Evolutionary conservation across 2,888 invertebrate genomes (phyloP).

Genomic region (Sinohyriopsis cumingii): DNA sequence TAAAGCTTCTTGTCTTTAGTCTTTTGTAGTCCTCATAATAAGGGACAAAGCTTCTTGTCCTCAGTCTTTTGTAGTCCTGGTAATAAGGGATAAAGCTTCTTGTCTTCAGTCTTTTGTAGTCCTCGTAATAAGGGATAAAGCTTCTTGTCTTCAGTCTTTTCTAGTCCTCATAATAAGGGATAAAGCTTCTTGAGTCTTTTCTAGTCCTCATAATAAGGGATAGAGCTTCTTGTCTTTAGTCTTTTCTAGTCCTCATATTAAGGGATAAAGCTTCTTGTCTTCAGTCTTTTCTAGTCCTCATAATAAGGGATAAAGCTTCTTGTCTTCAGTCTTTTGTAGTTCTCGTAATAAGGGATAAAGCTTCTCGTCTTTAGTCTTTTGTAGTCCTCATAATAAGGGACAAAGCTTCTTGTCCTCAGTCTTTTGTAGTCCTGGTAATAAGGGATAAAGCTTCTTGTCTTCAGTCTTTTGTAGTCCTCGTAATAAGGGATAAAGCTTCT

Average conservation of each 20-base stretch:
- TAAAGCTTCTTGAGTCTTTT: not conserved
- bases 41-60: no score
- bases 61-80: not conserved
- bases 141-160: not conserved
- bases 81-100: no score
- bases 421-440: not conserved
- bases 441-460: no score
- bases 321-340: not conserved
- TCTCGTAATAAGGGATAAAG: no score
- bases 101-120: not conserved
- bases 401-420: no score
- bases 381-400: not conserved
- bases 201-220: not conserved
- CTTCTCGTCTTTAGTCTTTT: not conserved
- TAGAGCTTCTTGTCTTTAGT: no score
- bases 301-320: no score
- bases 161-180: not conserved
- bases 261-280: no score
- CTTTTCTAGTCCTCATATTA: not conserved
- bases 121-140: no score
- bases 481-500: no score
- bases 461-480: not conserved
- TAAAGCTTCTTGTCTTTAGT: no score
- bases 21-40: not conserved
- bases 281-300: not conserved